Percentiles rank a stretch among this genome's conserved stretches.
These are phyloP conservation scores for Poeciliopsis prolifica DNA, from an alignment of 2,113 vertebrate genomes.

Conservation along the genomic window DNA sequence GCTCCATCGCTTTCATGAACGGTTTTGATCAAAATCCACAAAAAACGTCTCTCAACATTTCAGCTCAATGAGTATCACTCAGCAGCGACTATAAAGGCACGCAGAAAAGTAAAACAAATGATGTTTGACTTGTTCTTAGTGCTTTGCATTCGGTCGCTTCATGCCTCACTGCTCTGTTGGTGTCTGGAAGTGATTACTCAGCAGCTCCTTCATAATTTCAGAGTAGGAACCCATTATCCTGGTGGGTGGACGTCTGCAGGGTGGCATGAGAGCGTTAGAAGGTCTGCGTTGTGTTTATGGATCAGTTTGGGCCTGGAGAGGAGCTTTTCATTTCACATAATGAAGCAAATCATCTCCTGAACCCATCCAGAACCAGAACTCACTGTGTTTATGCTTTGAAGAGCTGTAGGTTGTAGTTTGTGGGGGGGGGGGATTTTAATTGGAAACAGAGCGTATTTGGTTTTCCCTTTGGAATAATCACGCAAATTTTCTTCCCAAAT, in stretches of 20 bases:
- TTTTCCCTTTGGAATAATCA: no score
- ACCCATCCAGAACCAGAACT: conserved; percentile 24
- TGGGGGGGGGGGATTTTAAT: no score
- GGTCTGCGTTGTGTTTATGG: not conserved
- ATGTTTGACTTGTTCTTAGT: conserved; percentile 1
- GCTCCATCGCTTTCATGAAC: no score
- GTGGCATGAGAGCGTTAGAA: not conserved
- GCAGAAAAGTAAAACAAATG: conserved; percentile 4
- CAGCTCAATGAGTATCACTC: not conserved
- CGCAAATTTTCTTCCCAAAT: no score
- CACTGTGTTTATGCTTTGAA: no score
- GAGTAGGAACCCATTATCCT: not conserved
- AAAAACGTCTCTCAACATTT: no score
- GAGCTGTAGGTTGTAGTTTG: no score
- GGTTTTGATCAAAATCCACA: no score
- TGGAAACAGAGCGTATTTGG: no score
- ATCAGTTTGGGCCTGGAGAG: conserved; percentile 6
- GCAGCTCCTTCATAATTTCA: conserved; percentile 30
- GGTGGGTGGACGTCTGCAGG: not conserved
- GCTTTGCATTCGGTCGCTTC: conserved; percentile 1
- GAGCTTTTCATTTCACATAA: conserved; percentile 9
- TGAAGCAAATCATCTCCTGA: not conserved
- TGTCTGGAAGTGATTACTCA: conserved; percentile 8
- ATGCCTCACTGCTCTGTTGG: not conserved
- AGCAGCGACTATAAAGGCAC: not conserved